Evolutionary conservation across 2,113 vertebrate genomes (phyloP).

Genomic region (Martes martes): DNA sequence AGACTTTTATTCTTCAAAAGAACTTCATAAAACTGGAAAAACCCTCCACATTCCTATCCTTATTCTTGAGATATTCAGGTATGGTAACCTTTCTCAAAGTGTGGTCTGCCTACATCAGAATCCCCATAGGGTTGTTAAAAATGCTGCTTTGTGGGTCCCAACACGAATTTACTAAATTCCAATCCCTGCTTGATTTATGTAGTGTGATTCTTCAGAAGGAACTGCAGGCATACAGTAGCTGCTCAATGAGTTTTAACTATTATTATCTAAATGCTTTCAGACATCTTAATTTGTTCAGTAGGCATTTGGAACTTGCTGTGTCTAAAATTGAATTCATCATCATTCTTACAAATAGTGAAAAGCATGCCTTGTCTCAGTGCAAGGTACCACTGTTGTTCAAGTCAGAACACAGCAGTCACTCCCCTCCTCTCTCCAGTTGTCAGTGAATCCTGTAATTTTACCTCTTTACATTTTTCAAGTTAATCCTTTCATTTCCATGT

Average conservation of each 20-base stretch:
- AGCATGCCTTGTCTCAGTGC: background rate
- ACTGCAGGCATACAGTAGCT: background rate
- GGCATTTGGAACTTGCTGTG: background rate
- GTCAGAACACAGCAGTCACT: background rate
- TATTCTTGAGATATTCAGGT: background rate
- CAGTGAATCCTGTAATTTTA: background rate
- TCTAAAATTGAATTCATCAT: background rate
- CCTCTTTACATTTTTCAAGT: background rate
- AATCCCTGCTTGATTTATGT: background rate
- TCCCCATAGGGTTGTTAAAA: background rate
- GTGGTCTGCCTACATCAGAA: background rate
- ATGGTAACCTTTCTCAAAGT: background rate
- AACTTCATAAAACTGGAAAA: background rate
- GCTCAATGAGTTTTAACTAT: background rate
- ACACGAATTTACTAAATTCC: background rate
- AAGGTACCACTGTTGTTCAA: background rate
- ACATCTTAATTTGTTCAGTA: background rate
- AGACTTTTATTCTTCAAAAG: background rate
- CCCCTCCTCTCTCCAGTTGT: background rate
- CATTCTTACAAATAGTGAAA: background rate
- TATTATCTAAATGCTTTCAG: background rate
- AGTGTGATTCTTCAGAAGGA: background rate
- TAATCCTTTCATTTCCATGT: background rate
- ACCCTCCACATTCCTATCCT: background rate
- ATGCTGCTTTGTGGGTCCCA: background rate